Evolutionary conservation across 2,888 invertebrate genomes (phyloP), one percentile per base, ranked within the genome.

Genomic region (Hecatera dysodea): DNA sequence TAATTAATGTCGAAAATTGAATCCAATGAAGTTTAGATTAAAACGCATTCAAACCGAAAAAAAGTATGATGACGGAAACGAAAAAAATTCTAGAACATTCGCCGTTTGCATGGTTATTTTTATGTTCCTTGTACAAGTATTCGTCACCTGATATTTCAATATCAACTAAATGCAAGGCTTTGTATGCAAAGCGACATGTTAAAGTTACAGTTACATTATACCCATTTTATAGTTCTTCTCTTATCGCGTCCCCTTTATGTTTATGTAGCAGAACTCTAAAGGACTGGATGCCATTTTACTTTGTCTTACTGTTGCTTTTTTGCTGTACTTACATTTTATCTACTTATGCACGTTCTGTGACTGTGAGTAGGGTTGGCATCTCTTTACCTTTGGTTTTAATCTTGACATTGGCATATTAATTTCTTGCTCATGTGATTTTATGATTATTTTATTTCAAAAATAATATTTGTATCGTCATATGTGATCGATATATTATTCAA

Each of bases 291-390:
- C 50, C 22, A 57, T 71, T 72, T 66, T 63, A 72, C 46, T 56
- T 63, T 57, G 65, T 27, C 15, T 55, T 66, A 17, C 27, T 36
- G 27, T 62, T 60, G 27, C n/a, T 19, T 75, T 67, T 75, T 65
- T 48, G 48, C 24, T 48, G n/a, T 60, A 19, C 42, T 59, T 57
- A 50, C n/a, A 53, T 56, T 71, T 65, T 71, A 57, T 65, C 62
- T 56, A 57, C 59, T 42, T 53, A 57, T 29, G 39, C 29, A 71
- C 48, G 53, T 69, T 57, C 19, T 75, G 55, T 19, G 46, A 55
- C 53, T 39, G 29, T 72, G 72, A 77, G 61, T 61, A 67, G 57
- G 52, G 72, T 67, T 81, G 15, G 24, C 63, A 64, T 77, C n/a
- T 72, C 44, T 19, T 56, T 66, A 64, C 29, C 44, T 63, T 11